These are phyloP conservation scores for Echinarachnius parma DNA, from an alignment of 53 echinoderm and acorn worm genomes.

Conservation along the genomic window DNA sequence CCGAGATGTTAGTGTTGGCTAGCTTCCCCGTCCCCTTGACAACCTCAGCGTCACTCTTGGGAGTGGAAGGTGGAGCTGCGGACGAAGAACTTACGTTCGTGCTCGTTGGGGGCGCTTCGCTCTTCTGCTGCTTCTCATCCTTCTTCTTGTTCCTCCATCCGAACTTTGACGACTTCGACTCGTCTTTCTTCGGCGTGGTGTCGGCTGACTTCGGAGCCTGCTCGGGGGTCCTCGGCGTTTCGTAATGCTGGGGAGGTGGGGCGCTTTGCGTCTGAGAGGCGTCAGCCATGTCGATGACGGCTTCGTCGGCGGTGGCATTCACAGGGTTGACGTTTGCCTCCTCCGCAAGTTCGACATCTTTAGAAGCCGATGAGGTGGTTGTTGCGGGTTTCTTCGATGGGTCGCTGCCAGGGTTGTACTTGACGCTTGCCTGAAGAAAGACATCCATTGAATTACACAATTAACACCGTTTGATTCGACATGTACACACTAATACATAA, in stretches of 20 bases:
- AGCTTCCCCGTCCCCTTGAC: conserved; percentile 25
- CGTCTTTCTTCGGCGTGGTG: neutral
- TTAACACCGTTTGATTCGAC: too few relatives aligned
- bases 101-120: too few relatives aligned
- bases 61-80: too few relatives aligned
- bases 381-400: neutral
- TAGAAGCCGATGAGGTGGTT: conserved; percentile 7
- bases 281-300: neutral
- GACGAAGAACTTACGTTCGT: neutral
- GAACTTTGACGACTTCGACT: too few relatives aligned
- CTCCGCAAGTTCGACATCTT: too few relatives aligned
- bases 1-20: conserved; percentile 15
- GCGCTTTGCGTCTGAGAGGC: conserved; percentile 2
- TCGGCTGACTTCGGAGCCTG: neutral
- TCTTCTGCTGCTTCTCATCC: too few relatives aligned
- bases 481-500: too few relatives aligned
- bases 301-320: neutral
- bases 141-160: too few relatives aligned
- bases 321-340: conserved; percentile 1
- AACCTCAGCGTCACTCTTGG: conserved; percentile 1
- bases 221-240: conserved; percentile 19
- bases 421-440: conserved; percentile 13
- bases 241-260: neutral
- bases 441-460: too few relatives aligned
- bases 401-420: conserved; percentile 11